phyloP scores from a whole-genome alignment of 2,113 vertebrate genomes.

The Progne subis region DNA sequence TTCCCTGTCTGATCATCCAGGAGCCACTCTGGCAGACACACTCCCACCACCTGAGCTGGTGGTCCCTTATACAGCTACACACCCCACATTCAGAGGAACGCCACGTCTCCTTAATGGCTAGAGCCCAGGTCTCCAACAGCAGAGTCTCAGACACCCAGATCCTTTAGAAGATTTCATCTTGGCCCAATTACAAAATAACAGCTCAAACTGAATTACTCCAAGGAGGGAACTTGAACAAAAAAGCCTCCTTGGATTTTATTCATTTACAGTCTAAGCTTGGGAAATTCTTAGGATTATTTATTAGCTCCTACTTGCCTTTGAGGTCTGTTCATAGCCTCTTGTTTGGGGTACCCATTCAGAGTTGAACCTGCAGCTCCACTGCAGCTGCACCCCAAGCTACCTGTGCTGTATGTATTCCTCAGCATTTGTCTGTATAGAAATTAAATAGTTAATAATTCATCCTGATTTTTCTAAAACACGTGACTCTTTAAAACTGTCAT shows the following conservation, averaged over 20 bases:
- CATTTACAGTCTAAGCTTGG: neutral
- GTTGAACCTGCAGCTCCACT: neutral
- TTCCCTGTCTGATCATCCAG: neutral
- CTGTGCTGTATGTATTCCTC: neutral
- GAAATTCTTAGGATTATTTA: neutral
- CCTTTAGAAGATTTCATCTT: neutral
- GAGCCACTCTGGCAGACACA: neutral
- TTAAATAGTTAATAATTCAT: neutral
- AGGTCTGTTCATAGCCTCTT: too few species aligned
- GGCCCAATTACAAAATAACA: neutral
- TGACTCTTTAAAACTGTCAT: neutral
- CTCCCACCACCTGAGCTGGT: neutral
- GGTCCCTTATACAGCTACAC: neutral
- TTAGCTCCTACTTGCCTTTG: neutral
- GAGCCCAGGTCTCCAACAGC: too few species aligned
- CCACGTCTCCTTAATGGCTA: neutral
- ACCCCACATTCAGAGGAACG: neutral
- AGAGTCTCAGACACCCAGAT: neutral
- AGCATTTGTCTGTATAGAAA: neutral
- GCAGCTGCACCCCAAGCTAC: accelerated
- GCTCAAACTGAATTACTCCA: neutral
- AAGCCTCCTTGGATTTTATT: neutral
- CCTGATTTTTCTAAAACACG: neutral
- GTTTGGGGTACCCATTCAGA: too few species aligned
- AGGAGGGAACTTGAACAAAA: accelerated